Evolutionary conservation across 2,888 invertebrate genomes (phyloP), one percentile per base, ranked within the genome.

Genomic region (Drosophila koepferae): DNA sequence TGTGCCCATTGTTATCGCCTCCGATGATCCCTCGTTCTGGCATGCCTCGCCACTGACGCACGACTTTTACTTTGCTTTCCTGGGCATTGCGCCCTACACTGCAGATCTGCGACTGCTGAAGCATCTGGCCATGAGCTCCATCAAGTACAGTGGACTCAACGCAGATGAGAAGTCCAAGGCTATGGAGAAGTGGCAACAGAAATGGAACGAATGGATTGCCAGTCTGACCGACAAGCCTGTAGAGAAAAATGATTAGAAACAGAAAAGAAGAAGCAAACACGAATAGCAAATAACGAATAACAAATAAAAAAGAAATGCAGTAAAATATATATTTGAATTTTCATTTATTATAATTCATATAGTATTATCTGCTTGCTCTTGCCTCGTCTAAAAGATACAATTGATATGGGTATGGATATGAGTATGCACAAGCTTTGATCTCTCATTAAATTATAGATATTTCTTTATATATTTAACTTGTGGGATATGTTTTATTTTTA

Each of bases 1-100:
- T 41, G 94, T 95, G 83, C 96, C 97, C 0, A 94, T 97, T 0
- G 95, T 97, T 0, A 93, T 97, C n/a, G 95, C 96, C 0, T 96
- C 96, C 78, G 97, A 97, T 86, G 97, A 97, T 92, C 97, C 97
- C 0, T 96, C 96, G 0, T 94, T 95, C 23, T 97, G 97, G 97
- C 95, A 95, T 5, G 95, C 96, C 0, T 94, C 94, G 66, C 96
- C 95, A 0, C 91, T 97, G 7, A 96, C 96, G 60, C 96, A 96
- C 81, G 97, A 97, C 86, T 96, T 96, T 91, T 97, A 97, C 90
- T 94, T 96, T 54, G 95, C 96, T 0, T 97, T 97, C 80, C 94
- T 97, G 90, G 96, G 95, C 0, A 95, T 97, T 31, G 96, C 96
- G 8, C 96, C 96, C 28, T 94, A 94, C 40, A 92, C 94, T 9